Base-by-base conservation (phyloP, 2,113 vertebrate genomes). In the Etia nguti region DNA sequence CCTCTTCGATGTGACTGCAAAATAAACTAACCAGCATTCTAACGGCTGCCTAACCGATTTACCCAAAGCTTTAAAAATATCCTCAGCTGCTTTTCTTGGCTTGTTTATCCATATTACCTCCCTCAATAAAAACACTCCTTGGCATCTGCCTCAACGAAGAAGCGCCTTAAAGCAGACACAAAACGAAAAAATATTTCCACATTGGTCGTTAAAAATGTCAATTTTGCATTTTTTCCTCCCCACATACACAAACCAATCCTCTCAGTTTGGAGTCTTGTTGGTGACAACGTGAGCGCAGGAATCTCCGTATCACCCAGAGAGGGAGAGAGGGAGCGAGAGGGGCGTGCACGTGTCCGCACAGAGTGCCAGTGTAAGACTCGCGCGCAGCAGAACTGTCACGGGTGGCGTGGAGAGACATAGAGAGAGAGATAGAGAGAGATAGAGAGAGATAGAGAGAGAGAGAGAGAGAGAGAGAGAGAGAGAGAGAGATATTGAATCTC, bases 251-350 rank as follows among this genome's bases (percentile, higher is more conserved):
- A 31, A 48, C 11, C 83, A 70, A 43, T 68, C 73, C 77, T 80
- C 26, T 36, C 62, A 65, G 70, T 68, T 84, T 70, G 82, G 41
- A 70, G 79, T 96, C 92, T 86, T 84, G 90, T 20, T 86, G 85
- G 92, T 89, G 89, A 92, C 89, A 83, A 92, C 92, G 88, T 92
- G 95, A 82, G 93, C 93, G 89, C 94, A 94, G 93, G 94, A 96
- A 96, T 95, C 90, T 96, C 88, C 48, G 95, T 95, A 95, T 89
- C 93, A 94, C 59, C 55, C 46, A 80, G 36, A 43, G 43, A 65
- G 22, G 43, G 86, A 48, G 86, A n/a, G 68, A 62, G 85, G 43
- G 85, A 50, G 75, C 6, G 82, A 46, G 82, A 68, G 89, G 89
- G 88, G 81, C 68, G 95, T 92, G 90, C 92, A 92, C 85, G 92